Conservation (phyloP, 2,797 vertebrate genomes). For the Tamandua tetradactyla region DNA sequence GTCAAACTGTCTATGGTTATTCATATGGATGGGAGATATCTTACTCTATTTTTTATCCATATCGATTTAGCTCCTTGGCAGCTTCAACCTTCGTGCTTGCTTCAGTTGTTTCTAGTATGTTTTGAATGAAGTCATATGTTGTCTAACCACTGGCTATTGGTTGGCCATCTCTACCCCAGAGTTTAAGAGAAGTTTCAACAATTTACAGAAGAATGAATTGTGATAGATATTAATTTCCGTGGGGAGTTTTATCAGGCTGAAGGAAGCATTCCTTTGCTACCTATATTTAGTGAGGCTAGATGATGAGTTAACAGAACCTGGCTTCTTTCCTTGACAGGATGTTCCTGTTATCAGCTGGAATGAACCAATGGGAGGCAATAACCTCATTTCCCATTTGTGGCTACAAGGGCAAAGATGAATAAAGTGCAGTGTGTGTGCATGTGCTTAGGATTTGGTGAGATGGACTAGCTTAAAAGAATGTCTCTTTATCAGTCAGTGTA, state of each 20-base stretch:
- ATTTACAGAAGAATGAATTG: constrained; percentile 13
- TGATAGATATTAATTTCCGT: background rate
- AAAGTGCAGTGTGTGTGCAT: background rate
- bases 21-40: background rate
- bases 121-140: background rate
- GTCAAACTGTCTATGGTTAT: background rate
- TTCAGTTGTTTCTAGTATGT: background rate
- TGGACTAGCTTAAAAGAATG: background rate
- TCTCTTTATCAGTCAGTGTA: background rate
- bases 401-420: background rate
- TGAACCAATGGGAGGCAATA: background rate
- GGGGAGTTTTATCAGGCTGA: background rate
- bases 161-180: background rate
- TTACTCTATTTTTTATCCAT: background rate
- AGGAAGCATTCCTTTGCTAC: constrained; percentile 37
- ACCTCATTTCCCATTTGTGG: background rate
- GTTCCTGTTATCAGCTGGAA: background rate
- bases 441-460: background rate
- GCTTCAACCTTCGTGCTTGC: background rate
- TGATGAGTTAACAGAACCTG: background rate
- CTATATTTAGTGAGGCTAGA: background rate
- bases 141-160: background rate
- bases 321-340: background rate
- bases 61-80: background rate
- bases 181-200: background rate